phyloP scores from a whole-genome alignment of 1,140 invertebrate genomes.

The Meteorus sp. region DNA sequence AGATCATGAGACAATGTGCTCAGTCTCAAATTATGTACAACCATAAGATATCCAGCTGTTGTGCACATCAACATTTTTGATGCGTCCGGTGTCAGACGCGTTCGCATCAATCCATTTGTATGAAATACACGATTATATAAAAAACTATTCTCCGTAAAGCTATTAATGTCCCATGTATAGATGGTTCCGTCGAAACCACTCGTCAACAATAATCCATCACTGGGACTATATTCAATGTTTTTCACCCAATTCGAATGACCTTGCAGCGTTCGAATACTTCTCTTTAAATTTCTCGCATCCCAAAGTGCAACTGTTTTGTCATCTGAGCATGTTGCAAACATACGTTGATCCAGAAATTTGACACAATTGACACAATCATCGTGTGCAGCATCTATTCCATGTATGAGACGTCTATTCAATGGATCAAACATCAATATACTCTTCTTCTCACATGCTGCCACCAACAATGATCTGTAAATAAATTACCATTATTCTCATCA shows the following conservation, averaged over 20 bases:
- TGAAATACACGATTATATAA: constrained; percentile 81
- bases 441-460: constrained; percentile 89
- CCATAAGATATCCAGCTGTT: constrained; percentile 84
- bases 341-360: constrained; percentile 84
- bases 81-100: constrained; percentile 80
- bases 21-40: constrained; percentile 87
- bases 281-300: constrained; percentile 85
- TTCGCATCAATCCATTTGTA: constrained; percentile 85
- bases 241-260: constrained; percentile 96
- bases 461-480: constrained; percentile 71
- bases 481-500: not conserved
- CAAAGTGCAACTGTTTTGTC: constrained; percentile 90
- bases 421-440: constrained; percentile 89
- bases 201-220: constrained; percentile 82
- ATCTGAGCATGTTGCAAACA: constrained; percentile 92
- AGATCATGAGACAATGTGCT: constrained; percentile 78
- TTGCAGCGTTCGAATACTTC: constrained; percentile 73
- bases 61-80: constrained; percentile 89
- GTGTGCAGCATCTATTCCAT: constrained; percentile 81
- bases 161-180: constrained; percentile 93
- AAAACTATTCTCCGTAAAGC: constrained; percentile 74
- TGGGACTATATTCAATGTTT: constrained; percentile 91
- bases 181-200: constrained; percentile 93
- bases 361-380: constrained; percentile 91
- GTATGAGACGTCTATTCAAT: constrained; percentile 73